phyloP scores from a whole-genome alignment of 2,888 invertebrate species.

The Euzophera pinguis region DNA sequence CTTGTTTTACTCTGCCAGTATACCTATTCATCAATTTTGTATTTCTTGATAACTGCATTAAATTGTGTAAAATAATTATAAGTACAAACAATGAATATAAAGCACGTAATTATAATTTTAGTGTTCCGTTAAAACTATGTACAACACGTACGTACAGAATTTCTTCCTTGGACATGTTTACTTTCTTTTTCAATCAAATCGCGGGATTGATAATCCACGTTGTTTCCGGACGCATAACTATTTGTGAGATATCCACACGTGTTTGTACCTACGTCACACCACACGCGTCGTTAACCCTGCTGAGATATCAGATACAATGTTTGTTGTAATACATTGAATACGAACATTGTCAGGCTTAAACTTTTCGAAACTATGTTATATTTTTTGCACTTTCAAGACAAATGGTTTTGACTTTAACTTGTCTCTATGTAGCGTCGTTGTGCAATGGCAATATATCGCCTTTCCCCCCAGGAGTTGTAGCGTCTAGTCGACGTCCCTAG shows the following conservation, averaged over 20 bases:
- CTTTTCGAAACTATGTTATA: constrained; percentile 12
- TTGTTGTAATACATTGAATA: constrained; percentile 35
- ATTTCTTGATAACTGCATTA: neutral
- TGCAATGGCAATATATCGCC: constrained; percentile 52
- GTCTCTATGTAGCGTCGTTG: constrained; percentile 37
- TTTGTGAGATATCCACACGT: too few species aligned
- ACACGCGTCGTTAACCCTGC: constrained; percentile 49
- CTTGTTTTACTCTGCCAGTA: constrained; percentile 1
- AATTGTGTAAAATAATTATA: neutral
- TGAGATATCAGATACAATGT: constrained; percentile 51
- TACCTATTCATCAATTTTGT: neutral
- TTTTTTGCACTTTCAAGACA: constrained; percentile 29
- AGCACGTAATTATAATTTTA: neutral
- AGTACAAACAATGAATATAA: neutral
- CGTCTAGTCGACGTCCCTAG: constrained; percentile 30
- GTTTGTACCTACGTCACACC: too few species aligned
- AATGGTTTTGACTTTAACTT: constrained; percentile 41
- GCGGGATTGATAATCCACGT: too few species aligned
- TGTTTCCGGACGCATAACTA: too few species aligned
- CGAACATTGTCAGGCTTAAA: constrained; percentile 24
- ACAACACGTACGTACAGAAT: too few species aligned
- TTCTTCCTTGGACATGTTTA: too few species aligned
- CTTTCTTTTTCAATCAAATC: too few species aligned
- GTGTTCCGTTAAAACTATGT: too few species aligned
- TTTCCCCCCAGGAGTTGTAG: constrained; percentile 47